Percentiles rank a stretch among this genome's conserved stretches.
Evolutionary conservation across 2,797 vertebrate species (phyloP).

Genomic region (Clarias pachynema): DNA sequence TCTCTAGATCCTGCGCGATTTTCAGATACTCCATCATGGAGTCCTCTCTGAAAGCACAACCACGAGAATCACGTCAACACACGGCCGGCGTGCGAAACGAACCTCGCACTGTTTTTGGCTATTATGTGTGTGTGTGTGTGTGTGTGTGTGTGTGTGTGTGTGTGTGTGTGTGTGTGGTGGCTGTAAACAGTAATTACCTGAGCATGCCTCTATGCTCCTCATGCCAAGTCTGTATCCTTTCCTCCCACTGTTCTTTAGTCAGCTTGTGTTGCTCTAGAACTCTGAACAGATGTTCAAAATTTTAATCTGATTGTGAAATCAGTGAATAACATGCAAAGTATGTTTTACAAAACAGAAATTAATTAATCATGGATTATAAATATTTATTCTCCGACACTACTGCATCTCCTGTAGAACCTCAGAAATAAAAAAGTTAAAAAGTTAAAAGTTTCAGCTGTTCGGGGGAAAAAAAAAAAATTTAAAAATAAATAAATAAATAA

Average conservation of each 20-base stretch:
- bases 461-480: background rate
- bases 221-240: constrained; percentile 97
- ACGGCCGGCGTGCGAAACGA: background rate
- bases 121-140: background rate
- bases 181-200: constrained; percentile 73
- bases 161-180: background rate
- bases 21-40: constrained; percentile 99
- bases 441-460: background rate
- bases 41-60: constrained; percentile 83
- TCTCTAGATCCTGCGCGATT: constrained; percentile 97
- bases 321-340: background rate
- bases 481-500: too few species aligned
- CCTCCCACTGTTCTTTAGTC: constrained; percentile 98
- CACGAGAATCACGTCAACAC: constrained; percentile 6
- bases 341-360: background rate
- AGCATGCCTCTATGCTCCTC: constrained; percentile 95
- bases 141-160: background rate
- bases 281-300: constrained; percentile 63
- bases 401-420: background rate
- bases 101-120: constrained; percentile 1
- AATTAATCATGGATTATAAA: background rate
- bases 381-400: background rate
- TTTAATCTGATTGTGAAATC: background rate
- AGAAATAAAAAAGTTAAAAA: background rate
- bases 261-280: constrained; percentile 97